phyloP scores from a whole-genome alignment of 1,140 invertebrate genomes.

The Rhagoletis pomonella region DNA sequence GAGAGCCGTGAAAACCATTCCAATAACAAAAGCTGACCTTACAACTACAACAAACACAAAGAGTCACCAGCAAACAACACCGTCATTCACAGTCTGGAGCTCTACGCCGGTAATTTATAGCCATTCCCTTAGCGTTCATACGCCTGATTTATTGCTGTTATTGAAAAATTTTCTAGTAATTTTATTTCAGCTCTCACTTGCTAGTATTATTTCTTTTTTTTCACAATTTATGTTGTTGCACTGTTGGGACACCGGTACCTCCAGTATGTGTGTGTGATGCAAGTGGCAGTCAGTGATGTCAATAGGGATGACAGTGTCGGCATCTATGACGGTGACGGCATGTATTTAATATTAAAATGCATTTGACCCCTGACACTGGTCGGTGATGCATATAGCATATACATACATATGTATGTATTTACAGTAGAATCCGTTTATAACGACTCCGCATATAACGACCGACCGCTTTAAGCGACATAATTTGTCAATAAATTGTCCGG shows the following conservation, averaged over 20 bases:
- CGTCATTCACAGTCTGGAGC: constrained; percentile 8
- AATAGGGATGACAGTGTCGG: not conserved
- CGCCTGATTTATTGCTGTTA: constrained; percentile 73
- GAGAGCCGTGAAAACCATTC: not conserved
- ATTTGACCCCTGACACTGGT: constrained; percentile 42
- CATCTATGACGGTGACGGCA: not conserved
- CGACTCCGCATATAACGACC: too few relatives aligned
- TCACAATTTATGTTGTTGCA: not conserved
- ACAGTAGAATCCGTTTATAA: too few relatives aligned
- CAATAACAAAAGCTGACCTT: constrained; percentile 25
- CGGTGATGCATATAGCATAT: not conserved
- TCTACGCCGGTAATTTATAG: constrained; percentile 67
- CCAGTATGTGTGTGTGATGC: not conserved
- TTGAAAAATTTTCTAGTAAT: constrained; percentile 68
- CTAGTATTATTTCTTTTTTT: not conserved
- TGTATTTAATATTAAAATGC: constrained; percentile 41
- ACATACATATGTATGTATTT: too few relatives aligned
- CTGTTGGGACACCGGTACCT: not conserved
- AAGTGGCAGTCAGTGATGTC: not conserved
- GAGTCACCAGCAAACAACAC: not conserved
- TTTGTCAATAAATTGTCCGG: too few relatives aligned
- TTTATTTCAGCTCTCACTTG: constrained; percentile 32
- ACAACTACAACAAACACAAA: constrained; percentile 11
- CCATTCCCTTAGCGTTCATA: constrained; percentile 70
- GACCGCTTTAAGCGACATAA: too few relatives aligned